Conservation (phyloP, 1,140 invertebrate species). For the Solenopsis fugax region DNA sequence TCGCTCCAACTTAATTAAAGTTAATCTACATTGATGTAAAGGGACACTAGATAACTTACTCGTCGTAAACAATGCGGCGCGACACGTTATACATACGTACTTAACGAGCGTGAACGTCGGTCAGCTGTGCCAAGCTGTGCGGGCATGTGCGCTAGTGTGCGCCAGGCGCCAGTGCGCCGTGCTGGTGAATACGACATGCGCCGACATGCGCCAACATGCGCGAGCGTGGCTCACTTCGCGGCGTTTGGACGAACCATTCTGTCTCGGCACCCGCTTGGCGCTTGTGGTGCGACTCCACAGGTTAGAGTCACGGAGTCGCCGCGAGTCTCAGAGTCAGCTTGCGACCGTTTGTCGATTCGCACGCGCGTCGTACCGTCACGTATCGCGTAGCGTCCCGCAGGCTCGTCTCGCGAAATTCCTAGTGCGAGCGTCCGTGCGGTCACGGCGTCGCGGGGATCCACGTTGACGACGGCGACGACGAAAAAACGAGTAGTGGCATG, state of each 20-base stretch:
- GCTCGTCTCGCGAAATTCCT: neutral
- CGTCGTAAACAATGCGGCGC: no score
- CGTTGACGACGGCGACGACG: neutral
- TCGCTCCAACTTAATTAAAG: no score
- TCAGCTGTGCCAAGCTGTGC: conserved; percentile 74
- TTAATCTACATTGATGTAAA: no score
- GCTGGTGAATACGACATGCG: neutral
- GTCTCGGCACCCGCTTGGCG: no score
- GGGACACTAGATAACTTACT: no score
- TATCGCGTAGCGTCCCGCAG: neutral
- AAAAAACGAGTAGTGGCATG: neutral
- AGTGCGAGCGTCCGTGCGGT: neutral
- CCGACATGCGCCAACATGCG: conserved; percentile 6
- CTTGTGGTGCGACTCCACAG: neutral
- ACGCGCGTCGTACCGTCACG: no score
- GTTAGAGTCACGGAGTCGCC: conserved; percentile 40
- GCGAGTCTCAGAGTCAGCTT: conserved; percentile 24
- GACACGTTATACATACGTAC: neutral
- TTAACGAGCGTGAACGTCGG: conserved; percentile 3
- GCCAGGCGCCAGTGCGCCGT: no score
- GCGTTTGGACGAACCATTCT: conserved; percentile 11
- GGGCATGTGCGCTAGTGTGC: no score
- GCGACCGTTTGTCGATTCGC: neutral
- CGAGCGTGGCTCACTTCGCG: conserved; percentile 48
- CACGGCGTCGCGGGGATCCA: neutral